Evolutionary conservation across 2,888 invertebrate genomes (phyloP).

Genomic region (Caenorhabditis afra): DNA sequence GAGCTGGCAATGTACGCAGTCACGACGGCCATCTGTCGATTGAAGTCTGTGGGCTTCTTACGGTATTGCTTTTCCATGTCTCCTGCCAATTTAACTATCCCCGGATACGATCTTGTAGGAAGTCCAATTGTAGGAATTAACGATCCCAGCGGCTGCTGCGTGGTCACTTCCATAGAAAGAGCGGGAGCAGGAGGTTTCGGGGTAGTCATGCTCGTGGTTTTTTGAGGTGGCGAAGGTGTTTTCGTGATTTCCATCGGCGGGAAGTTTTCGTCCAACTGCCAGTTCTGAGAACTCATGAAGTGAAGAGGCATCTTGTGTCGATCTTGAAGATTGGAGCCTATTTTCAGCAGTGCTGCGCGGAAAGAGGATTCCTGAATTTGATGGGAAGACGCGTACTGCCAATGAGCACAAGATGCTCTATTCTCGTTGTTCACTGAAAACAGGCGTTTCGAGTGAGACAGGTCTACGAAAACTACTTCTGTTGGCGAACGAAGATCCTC

Average conservation of each 20-base stretch:
- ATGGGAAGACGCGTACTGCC: constrained; percentile 25
- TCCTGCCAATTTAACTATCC: constrained; percentile 32
- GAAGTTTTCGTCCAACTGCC: not conserved
- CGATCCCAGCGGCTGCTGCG: not conserved
- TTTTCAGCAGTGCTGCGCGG: constrained; percentile 40
- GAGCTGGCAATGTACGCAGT: constrained; percentile 51
- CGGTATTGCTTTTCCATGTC: constrained; percentile 51
- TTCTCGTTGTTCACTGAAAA: constrained; percentile 31
- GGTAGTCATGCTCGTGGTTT: constrained; percentile 19
- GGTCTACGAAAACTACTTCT: constrained; percentile 17
- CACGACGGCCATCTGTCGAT: constrained; percentile 31
- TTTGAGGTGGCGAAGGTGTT: not conserved
- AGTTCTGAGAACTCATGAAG: no score
- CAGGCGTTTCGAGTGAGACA: not conserved
- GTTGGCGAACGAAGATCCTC: constrained; percentile 36
- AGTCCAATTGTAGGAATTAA: no score
- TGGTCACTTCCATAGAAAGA: constrained; percentile 7
- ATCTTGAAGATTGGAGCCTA: constrained; percentile 23
- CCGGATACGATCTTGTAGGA: constrained; percentile 13
- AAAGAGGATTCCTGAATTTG: constrained; percentile 36
- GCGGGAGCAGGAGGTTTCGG: constrained; percentile 1
- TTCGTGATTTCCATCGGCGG: not conserved
- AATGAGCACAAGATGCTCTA: constrained; percentile 19
- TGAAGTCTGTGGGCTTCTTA: constrained; percentile 19
- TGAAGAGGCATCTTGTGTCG: not conserved